Base-by-base conservation (phyloP, 2,888 invertebrate species). In the Acanthacorydalis orientalis region DNA sequence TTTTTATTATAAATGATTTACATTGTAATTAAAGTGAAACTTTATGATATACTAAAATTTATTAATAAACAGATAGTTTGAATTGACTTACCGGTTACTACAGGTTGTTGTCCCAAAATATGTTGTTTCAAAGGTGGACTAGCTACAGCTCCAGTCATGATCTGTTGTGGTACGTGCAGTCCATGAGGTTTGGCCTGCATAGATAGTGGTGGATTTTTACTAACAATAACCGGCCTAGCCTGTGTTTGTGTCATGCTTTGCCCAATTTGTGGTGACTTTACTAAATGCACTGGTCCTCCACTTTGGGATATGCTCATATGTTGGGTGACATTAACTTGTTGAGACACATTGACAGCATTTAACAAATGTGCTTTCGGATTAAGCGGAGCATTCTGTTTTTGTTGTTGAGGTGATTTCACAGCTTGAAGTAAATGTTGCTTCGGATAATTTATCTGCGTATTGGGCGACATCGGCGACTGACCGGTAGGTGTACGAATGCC, bases 41-140 rank as follows among this genome's bases (percentile, higher is more conserved):
- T 23, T 4, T 23, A 23, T 23, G 6, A 23, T 1, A 1, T 11
- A 15, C 11, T 32, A 15, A 32, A 15, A 11, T 32, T 7, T 32
- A 44, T 33, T 32, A 2, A 10, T 15, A 12, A 33, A 32, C 15
- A 14, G 9, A 12, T 10, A 9, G 37, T 9, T n/a, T 7, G 12
- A 4, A n/a, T 23, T 16, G 31, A 43, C 44, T 43, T 48, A 53
- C 53, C 50, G 43, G 70, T 61, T 16, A 69, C 67, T 32, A 68
- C 62, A 43, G 65, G 68, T 54, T 66, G 72, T 49, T 64, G 67
- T 49, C 63, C 60, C 34, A 64, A 56, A 9, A 65, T 58, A 56
- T 68, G 69, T 7, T 66, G 60, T 49, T 70, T 68, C 7, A 71
- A 64, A 3, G 75, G 74, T 52, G 74, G 73, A 61, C 74, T 77